Base-by-base conservation (phyloP, 2,888 invertebrate genomes). In the Drosophila algonquin region DNA sequence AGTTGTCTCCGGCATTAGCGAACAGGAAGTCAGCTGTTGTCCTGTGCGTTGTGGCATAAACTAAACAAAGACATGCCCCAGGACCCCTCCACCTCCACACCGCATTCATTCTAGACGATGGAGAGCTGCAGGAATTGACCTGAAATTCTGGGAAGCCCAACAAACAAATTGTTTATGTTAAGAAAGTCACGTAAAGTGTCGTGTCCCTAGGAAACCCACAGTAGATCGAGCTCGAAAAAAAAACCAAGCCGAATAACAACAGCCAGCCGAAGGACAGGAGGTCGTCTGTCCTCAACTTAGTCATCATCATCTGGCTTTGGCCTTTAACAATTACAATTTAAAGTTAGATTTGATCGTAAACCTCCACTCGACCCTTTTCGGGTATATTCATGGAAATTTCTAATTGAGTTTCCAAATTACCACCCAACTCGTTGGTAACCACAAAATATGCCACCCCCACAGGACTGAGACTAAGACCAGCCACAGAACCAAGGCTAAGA, bases 101-200 rank as follows among this genome's bases (percentile, higher is more conserved):
- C 32, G 50, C 44, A 57, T 65, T 50, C 44, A 21, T 67, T 40
- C 54, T 52, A 47, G 54, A 6, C 1, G 14, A 6, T 14, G 40
- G 40, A 40, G 14, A 2, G 14, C 14, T 40, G 2, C 40, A 14
- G 1, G 14, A 46, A 54, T 46, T 57, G 52, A 73, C 18, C 50
- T 54, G 54, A 64, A 72, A 44, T 51, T 50, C 73, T 53, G 40
- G 59, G 65, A 72, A 64, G 72, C 24, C 51, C 58, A 30, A 40
- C 72, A 72, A 72, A 73, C 64, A 72, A 72, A 73, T 72, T 72
- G 72, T 72, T 72, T 72, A 64, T 64, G 54, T 73, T 72, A 64
- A 73, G 52, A 46, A 54, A 72, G 72, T 72, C 73, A 72, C 72
- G 72, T 73, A 72, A 72, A 72, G 72, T 72, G 71, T 73, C 71